Evolutionary conservation across 2,888 invertebrate species (phyloP), one percentile per base, ranked within the genome.

Genomic region (Venustoraphidia nigricollis): DNA sequence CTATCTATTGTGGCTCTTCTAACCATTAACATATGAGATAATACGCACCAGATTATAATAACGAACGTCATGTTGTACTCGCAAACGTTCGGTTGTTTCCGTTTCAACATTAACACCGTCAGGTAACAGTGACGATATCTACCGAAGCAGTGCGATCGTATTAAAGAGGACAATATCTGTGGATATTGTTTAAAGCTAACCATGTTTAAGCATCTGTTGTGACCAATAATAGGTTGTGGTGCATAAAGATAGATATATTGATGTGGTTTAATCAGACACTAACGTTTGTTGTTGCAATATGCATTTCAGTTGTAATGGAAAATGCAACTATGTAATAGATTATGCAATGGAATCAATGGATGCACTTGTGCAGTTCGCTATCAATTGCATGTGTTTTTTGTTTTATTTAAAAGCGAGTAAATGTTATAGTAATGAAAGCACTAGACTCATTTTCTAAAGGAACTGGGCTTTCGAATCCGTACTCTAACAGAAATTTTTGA

Each of bases 1-100:
- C 59, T 54, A 52, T 54, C 60, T 55, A 62, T 62, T 63, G 62
- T 63, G 60, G 59, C 45, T 41, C 57, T 56, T 55, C 54, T 59
- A 58, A 57, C 58, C 57, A 56, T 56, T 55, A 59, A 60, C 61
- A 59, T 58, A 56, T 55, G 54, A 53, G 56, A 61, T 60, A 60
- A 61, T 60, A 54, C 14, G 14, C 40, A 14, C 14, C 14, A 9
- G 14, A 14, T 39, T 39, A 39, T 39, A 39, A 39, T 39, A 39
- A 11, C 11, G 9, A 9, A 39, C 3, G 10, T 11, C 11, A 39
- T 10, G 13, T 9, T 14, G 10, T 39, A 14, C 40, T 39, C 10
- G 9, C 2, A 39, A 39, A 39, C 40, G 14, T 14, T 39, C 9
- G 14, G 10, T n/a, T 10, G 8, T 11, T 39, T 11, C 10, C 10